Percentiles rank a stretch among this genome's conserved stretches.
Evolutionary conservation across 2,113 vertebrate species (phyloP).

Genomic region (Phainopepla nitens): DNA sequence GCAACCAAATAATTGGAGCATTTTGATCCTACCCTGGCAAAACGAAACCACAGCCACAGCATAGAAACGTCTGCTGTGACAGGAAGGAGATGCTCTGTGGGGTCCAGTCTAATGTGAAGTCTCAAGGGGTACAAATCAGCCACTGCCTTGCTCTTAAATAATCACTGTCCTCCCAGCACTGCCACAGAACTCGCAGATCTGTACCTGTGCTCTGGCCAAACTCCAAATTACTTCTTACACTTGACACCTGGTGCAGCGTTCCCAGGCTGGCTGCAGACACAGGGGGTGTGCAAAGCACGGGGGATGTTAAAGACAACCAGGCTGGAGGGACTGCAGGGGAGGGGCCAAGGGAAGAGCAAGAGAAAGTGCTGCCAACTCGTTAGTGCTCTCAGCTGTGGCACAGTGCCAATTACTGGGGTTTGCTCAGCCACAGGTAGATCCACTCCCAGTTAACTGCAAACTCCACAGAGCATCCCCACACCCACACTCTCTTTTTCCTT

Average conservation of each 20-base stretch:
- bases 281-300: fast-evolving
- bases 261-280: background rate
- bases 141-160: background rate
- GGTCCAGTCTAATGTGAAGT: background rate
- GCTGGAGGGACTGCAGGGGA: background rate
- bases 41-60: background rate
- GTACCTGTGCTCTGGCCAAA: background rate
- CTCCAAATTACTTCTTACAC: fast-evolving
- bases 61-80: background rate
- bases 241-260: fast-evolving
- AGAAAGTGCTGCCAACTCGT: fast-evolving
- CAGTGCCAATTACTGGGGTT: background rate
- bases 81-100: background rate
- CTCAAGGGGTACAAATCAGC: background rate
- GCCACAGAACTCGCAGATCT: background rate
- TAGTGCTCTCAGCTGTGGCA: background rate
- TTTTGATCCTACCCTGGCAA: background rate
- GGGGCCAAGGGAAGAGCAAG: background rate
- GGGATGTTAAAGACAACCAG: background rate
- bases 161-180: background rate
- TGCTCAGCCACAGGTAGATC: background rate
- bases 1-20: background rate
- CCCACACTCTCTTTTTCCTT: background rate
- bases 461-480: background rate
- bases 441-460: background rate